Conservation (phyloP, 2,888 invertebrate genomes). For the Nomada ruficornis region DNA sequence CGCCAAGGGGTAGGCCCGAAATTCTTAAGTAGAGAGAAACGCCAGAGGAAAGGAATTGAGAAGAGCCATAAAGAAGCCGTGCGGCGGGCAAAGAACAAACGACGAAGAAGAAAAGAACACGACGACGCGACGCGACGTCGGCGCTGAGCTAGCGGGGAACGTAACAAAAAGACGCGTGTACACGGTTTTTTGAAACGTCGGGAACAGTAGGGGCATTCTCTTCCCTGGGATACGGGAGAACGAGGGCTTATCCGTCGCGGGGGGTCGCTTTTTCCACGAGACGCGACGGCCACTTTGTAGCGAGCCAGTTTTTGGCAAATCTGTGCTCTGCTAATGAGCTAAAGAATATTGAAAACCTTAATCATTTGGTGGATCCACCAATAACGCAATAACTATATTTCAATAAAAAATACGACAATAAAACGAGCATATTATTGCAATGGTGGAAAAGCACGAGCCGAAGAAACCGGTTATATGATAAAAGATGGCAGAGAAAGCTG, state of each 20-base stretch:
- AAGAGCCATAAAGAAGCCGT: conserved; percentile 39
- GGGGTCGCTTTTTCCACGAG: too few relatives aligned
- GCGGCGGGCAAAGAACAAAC: conserved; percentile 38
- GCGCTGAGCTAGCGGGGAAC: conserved; percentile 10
- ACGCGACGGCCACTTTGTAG: too few relatives aligned
- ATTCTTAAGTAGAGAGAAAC: conserved; percentile 45
- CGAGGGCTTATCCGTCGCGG: neutral
- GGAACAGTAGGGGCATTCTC: neutral
- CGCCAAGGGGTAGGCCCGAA: conserved; percentile 61
- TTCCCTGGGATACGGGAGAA: neutral
- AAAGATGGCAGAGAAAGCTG: conserved; percentile 5
- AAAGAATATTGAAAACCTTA: too few relatives aligned
- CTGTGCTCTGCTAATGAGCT: too few relatives aligned
- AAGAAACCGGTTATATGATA: neutral
- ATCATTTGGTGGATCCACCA: too few relatives aligned
- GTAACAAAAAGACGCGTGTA: conserved; percentile 52
- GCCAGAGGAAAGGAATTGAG: conserved; percentile 18
- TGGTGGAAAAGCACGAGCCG: neutral
- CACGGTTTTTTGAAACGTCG: neutral
- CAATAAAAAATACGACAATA: neutral
- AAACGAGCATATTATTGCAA: conserved; percentile 14
- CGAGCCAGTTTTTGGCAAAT: too few relatives aligned
- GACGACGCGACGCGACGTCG: conserved; percentile 17
- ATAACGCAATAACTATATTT: too few relatives aligned
- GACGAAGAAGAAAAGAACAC: conserved; percentile 6